A percentile compares a stretch with the other conserved stretches of the same genome.
Evolutionary conservation across 2,113 vertebrate species (phyloP).

Genomic region (Sinosuthora webbiana): DNA sequence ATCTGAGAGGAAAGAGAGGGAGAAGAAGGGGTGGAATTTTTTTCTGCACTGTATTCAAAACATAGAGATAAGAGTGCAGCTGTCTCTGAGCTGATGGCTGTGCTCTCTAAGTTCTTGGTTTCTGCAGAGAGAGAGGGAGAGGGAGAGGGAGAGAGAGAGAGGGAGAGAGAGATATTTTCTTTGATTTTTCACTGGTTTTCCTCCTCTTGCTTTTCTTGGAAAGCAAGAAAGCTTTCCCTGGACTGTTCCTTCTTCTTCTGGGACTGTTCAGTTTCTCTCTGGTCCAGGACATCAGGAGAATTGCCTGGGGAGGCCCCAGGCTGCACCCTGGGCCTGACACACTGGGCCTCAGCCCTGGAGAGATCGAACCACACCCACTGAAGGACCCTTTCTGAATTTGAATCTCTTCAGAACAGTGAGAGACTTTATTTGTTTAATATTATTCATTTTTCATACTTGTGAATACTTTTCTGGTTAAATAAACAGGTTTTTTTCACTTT

Average conservation of each 20-base stretch:
- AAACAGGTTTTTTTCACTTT: background rate
- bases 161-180: no score
- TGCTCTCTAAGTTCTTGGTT: accelerated
- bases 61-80: background rate
- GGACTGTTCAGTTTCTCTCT: background rate
- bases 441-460: background rate
- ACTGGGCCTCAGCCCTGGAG: accelerated
- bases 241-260: background rate
- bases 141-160: background rate
- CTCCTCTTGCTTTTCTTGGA: no score
- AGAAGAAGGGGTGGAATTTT: background rate
- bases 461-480: background rate
- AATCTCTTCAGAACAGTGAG: background rate
- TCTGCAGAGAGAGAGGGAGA: background rate
- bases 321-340: background rate
- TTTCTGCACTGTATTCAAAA: accelerated
- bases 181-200: background rate
- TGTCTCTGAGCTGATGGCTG: accelerated
- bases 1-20: accelerated
- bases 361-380: background rate
- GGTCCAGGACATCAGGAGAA: no score
- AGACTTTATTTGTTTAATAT: background rate
- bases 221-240: background rate
- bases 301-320: accelerated
- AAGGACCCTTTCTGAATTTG: background rate